Evolutionary conservation across 1,140 invertebrate genomes (phyloP), one percentile per base, ranked within the genome.

Genomic region (Drosophila suzukii): DNA sequence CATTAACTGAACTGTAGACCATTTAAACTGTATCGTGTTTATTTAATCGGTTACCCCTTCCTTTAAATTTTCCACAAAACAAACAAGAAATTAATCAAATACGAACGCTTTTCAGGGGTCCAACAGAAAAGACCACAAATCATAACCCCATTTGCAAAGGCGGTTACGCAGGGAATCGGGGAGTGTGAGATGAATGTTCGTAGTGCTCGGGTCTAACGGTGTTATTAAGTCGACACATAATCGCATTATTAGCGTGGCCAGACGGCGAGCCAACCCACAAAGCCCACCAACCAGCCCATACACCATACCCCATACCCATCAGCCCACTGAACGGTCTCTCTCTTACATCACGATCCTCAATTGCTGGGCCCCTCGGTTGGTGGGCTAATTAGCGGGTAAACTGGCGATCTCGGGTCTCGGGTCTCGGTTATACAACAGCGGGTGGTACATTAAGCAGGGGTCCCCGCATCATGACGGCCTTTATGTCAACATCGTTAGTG

Each of bases 201-300:
- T 53, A 17, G 57, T 62, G 59, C 15, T 20, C 32, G 55, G 39
- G 56, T 46, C 65, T 61, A 76, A 76, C 81, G 76, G 81, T 84
- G 47, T 32, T 80, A 75, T 76, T 78, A 79, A 75, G 84, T 85
- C 75, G 78, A 73, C 78, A 54, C 78, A 79, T 86, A 86, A 88
- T 88, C 83, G 79, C 83, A 82, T 85, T 85, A 85, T 85, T 85
- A 86, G 75, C 82, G 63, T 65, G 62, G 57, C 43, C 63, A 73
- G 59, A 44, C 20, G 24, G 41, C 54, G 41, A 54, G 38, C 36
- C n/a, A 58, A 32, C 41, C n/a, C 63, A 62, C 34, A 78, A 56
- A 56, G 24, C 43, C 17, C 15, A 47, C 39, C 54, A 34, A 38
- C 47, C 17, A 38, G 24, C 43, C 57, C 36, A 8, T 38, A 44